Percentiles rank a stretch among this genome's conserved stretches.
phyloP scores from a whole-genome alignment of 2,888 invertebrate species.

The Geotrupes spiniger region DNA sequence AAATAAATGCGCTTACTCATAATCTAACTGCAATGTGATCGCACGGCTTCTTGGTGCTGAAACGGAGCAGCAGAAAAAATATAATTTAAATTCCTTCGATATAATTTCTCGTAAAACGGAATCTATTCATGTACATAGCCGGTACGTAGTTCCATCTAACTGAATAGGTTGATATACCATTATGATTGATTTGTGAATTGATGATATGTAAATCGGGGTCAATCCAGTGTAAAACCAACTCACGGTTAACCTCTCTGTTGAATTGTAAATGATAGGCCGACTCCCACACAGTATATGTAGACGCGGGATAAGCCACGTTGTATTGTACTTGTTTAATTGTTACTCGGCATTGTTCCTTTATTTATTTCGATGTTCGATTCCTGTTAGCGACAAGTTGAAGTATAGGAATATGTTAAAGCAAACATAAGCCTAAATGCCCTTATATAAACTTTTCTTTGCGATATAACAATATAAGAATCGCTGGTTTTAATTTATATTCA shows the following conservation, averaged over 20 bases:
- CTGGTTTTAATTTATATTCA: no score
- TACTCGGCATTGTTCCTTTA: slow-evolving; percentile 25
- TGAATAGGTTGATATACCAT: slow-evolving; percentile 1
- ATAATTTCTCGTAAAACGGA: no score
- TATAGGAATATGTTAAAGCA: no score
- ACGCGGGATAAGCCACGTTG: slow-evolving; percentile 21
- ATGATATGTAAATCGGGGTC: slow-evolving; percentile 30
- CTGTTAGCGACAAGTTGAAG: neutral
- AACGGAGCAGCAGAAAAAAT: no score
- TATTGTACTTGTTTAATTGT: slow-evolving; percentile 29
- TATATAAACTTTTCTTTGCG: no score
- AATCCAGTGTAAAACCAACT: slow-evolving; percentile 22
- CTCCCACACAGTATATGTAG: slow-evolving; percentile 28
- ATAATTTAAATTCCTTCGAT: no score
- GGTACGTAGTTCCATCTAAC: neutral
- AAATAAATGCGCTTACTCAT: no score
- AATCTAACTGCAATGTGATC: no score
- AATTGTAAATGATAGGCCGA: slow-evolving; percentile 38
- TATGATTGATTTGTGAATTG: slow-evolving; percentile 15
- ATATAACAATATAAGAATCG: no score
- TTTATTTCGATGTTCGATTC: slow-evolving; percentile 22
- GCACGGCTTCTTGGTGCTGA: no score
- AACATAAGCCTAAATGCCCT: no score
- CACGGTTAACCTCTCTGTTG: slow-evolving; percentile 32
- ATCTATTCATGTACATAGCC: no score